These are phyloP conservation scores for Girardia tigrina DNA, from an alignment of 2,888 invertebrate species.

Conservation along the genomic window DNA sequence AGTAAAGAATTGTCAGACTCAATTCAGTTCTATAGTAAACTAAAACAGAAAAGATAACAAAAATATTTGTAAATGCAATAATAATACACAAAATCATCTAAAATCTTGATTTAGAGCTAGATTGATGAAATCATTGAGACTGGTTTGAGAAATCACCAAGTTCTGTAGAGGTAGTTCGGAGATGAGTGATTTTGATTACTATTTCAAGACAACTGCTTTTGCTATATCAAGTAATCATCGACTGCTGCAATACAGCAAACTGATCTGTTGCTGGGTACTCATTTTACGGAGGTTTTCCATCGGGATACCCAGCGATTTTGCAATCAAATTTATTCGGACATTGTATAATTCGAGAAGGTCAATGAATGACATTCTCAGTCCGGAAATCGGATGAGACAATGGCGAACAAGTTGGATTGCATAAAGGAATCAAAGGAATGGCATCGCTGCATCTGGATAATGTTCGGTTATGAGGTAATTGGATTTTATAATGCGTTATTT, in stretches of 20 bases:
- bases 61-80: constrained; percentile 18
- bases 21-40: not conserved
- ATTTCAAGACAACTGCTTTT: not conserved
- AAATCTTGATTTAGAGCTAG: constrained; percentile 20
- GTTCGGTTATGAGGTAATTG: constrained; percentile 12
- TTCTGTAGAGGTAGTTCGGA: constrained; percentile 9
- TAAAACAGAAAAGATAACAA: constrained; percentile 15
- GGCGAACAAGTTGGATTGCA: constrained; percentile 32
- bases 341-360: constrained; percentile 27
- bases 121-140: not conserved
- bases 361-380: constrained; percentile 9
- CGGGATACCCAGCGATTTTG: not conserved
- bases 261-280: constrained; percentile 24
- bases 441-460: not conserved
- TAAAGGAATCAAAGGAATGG: constrained; percentile 26
- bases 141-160: not conserved
- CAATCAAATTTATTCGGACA: constrained; percentile 21
- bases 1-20: not conserved
- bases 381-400: constrained; percentile 24
- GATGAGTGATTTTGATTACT: not conserved
- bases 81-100: constrained; percentile 1
- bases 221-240: not conserved
- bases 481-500: not conserved
- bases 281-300: constrained; percentile 24
- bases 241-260: constrained; percentile 24